Evolutionary conservation across 2,113 vertebrate species (phyloP), one percentile per base, ranked within the genome.

Genomic region (Ia io): DNA sequence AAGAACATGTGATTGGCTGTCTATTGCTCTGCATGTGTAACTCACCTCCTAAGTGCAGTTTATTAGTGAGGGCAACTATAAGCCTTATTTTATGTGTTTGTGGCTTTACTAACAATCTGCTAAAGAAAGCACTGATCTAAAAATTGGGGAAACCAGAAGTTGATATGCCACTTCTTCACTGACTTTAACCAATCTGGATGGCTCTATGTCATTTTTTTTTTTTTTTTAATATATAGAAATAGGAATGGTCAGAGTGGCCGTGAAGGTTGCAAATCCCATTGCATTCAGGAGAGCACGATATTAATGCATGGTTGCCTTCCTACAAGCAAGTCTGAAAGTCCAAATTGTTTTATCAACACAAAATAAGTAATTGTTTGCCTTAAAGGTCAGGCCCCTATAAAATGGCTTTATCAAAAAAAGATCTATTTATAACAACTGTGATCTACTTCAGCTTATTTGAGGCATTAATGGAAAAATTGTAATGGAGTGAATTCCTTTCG

Each of bases 61-160:
- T 97, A 96, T 97, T 97, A 97, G 92, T 40, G 32, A 86, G 88
- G 59, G 89, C 90, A 97, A 47, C 78, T 93, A 40, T 96, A 90
- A 96, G 78, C 49, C 51, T 98, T 97, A 90, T 84, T 91, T 93
- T 71, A 28, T 35, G 32, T 77, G 32, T 86, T 83, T 88, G 82
- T 92, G 85, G 16, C 40, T 92, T 93, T 80, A 42, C 69, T 90
- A 87, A n/a, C 37, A 53, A 0, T 82, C 79, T 93, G 3, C 59
- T 59, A 94, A 88, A 80, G 49, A 89, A 93, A 95, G 47, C 44
- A 61, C 47, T 89, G n/a, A 74, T 70, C 61, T 77, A 67, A 92
- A 92, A 96, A 71, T 93, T 87, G 6, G 0, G 28, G 44, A 73
- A 94, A 88, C 22, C 32, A 42, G 37, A 93, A 67, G 30, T n/a